A percentile compares a stretch with the other conserved stretches of the same genome.
phyloP scores from a whole-genome alignment of 2,113 vertebrate genomes.

The Sclerurus mexicanus region DNA sequence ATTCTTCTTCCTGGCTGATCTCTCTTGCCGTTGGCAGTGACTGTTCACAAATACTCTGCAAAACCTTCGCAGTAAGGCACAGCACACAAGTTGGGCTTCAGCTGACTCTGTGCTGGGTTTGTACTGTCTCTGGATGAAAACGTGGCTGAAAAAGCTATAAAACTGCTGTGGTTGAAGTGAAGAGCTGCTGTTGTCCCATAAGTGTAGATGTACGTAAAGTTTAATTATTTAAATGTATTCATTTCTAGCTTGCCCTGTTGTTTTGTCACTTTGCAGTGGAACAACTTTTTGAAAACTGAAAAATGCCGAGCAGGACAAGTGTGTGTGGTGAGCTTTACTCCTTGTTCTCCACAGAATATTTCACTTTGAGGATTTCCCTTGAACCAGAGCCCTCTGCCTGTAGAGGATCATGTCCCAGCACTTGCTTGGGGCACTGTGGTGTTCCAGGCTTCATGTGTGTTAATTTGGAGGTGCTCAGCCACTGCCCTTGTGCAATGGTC shows the following conservation, averaged over 20 bases:
- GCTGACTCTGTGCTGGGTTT: accelerated
- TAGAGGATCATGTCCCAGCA: neutral
- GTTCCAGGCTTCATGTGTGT: accelerated
- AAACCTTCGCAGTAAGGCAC: neutral
- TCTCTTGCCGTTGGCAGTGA: neutral
- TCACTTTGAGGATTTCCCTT: neutral
- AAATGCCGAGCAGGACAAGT: neutral
- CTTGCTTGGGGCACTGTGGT: accelerated
- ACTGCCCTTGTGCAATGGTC: neutral
- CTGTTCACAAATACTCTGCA: neutral
- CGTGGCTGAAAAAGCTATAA: accelerated
- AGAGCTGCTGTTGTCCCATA: neutral
- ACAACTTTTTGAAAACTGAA: neutral
- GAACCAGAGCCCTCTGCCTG: neutral
- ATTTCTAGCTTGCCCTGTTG: neutral
- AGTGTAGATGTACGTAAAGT: accelerated
- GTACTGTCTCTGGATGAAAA: neutral
- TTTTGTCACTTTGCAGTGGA: neutral
- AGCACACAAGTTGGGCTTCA: accelerated
- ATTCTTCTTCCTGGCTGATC: neutral
- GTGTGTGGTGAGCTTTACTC: neutral
- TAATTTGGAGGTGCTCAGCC: no score
- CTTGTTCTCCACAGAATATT: neutral
- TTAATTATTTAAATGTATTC: neutral
- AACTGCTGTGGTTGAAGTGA: neutral